These are phyloP conservation scores for Drosophila picticornis DNA, from an alignment of 2,888 invertebrate species.

Conservation along the genomic window DNA sequence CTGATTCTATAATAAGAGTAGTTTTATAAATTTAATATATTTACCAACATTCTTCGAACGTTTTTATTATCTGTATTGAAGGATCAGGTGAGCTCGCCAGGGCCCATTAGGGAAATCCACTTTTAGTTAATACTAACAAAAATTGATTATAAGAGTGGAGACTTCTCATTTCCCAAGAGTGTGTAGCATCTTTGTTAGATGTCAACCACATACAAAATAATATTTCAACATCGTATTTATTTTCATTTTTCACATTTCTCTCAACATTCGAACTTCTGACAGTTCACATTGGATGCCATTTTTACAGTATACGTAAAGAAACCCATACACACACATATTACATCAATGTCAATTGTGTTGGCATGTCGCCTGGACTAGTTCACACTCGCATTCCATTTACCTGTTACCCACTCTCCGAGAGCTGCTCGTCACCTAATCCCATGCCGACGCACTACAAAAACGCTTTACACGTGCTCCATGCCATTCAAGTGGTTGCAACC, in stretches of 20 bases:
- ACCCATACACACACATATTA: conserved; percentile 11
- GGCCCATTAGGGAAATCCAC: not conserved
- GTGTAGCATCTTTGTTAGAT: not conserved
- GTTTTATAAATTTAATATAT: not conserved
- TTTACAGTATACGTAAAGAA: not conserved
- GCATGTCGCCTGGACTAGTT: conserved; percentile 62
- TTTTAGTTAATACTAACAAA: not conserved
- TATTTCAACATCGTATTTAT: conserved; percentile 13
- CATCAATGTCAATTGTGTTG: conserved; percentile 41
- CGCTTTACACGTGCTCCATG: conserved; percentile 79
- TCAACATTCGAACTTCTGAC: conserved; percentile 30
- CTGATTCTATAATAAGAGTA: not conserved
- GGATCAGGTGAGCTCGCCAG: not conserved
- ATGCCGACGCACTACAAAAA: conserved; percentile 76
- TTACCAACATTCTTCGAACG: not conserved
- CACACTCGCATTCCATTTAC: conserved; percentile 59
- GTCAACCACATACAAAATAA: not conserved
- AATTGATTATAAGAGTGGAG: not conserved
- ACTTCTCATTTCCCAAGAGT: not conserved
- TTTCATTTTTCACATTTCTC: conserved; percentile 22
- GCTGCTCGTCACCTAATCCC: conserved; percentile 64
- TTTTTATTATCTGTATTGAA: not conserved
- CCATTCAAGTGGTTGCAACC: conserved; percentile 72
- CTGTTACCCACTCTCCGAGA: conserved; percentile 24
- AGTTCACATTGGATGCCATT: conserved; percentile 36